Evolutionary conservation across 2,797 vertebrate species (phyloP).

Genomic region (Microchirus variegatus): DNA sequence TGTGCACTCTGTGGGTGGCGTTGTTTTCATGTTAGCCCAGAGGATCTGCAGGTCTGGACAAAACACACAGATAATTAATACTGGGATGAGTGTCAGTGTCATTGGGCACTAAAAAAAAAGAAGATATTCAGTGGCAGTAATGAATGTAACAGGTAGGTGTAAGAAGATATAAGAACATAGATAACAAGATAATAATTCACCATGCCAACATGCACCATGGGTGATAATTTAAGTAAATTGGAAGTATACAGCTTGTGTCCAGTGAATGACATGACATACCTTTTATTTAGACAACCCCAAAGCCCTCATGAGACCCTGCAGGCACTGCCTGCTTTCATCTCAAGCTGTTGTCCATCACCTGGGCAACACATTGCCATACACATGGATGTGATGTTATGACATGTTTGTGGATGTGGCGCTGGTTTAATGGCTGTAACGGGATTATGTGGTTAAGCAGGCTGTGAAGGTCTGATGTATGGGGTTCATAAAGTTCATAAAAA

Average conservation of each 20-base stretch:
- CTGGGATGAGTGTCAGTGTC: constrained; percentile 2
- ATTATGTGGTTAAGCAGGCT: constrained; percentile 1
- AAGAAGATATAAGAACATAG: background rate
- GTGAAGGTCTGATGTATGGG: constrained; percentile 33
- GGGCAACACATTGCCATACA: constrained; percentile 1
- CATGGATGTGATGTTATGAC: constrained; percentile 37
- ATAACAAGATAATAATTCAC: no score
- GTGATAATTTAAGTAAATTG: constrained; percentile 17
- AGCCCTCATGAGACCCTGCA: constrained; percentile 5
- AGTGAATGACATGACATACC: constrained; percentile 4
- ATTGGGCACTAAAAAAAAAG: background rate
- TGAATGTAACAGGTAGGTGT: background rate
- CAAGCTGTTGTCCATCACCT: constrained; percentile 21
- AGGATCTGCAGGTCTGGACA: constrained; percentile 25
- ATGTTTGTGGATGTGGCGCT: constrained; percentile 36
- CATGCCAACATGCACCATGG: constrained; percentile 25
- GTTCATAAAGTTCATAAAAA: constrained; percentile 53
- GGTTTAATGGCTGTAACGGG: constrained; percentile 16
- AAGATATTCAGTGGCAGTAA: background rate
- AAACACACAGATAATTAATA: constrained; percentile 7
- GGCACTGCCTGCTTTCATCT: constrained; percentile 37
- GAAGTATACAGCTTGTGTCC: background rate
- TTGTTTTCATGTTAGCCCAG: constrained; percentile 17
- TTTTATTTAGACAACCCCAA: background rate
- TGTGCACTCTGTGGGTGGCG: background rate